A percentile compares a stretch with the other conserved stretches of the same genome.
These are phyloP conservation scores for Solenopsis fugax DNA, from an alignment of 1,140 invertebrate genomes.

Conservation along the genomic window DNA sequence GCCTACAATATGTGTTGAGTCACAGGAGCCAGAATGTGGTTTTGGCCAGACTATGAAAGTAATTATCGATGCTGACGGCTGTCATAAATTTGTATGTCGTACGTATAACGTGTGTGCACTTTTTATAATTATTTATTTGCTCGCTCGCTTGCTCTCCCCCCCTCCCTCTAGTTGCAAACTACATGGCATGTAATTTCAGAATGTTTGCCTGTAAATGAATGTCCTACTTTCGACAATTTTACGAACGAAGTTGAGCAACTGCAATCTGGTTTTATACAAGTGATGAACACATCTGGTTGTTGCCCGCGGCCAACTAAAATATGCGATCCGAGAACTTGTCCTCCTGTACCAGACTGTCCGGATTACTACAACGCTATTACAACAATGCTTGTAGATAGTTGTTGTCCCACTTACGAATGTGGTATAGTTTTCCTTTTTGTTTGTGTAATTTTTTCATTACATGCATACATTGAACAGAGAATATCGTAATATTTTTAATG, in stretches of 20 bases:
- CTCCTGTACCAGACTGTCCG: conserved; percentile 87
- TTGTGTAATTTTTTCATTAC: background rate
- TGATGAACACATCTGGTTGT: conserved; percentile 89
- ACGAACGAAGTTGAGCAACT: conserved; percentile 83
- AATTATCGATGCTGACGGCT: conserved; percentile 88
- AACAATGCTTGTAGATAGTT: conserved; percentile 85
- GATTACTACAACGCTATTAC: conserved; percentile 87
- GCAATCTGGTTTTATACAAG: conserved; percentile 88
- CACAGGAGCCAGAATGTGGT: conserved; percentile 90
- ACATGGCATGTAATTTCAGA: conserved; percentile 83
- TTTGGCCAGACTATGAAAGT: conserved; percentile 90
- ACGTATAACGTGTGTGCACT: conserved; percentile 71
- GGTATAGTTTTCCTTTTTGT: conserved; percentile 84
- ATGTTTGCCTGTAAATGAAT: conserved; percentile 91
- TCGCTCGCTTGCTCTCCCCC: background rate
- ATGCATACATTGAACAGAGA: background rate
- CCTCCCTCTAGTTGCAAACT: background rate
- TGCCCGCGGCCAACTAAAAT: conserved; percentile 88
- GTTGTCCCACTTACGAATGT: conserved; percentile 90
- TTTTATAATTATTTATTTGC: conserved; percentile 7
- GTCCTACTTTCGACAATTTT: conserved; percentile 85
- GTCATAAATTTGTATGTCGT: conserved; percentile 91
- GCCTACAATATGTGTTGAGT: conserved; percentile 87
- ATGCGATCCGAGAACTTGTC: conserved; percentile 89
- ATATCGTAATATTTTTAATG: background rate